Base-by-base conservation (phyloP, 2,888 invertebrate genomes). In the Agonopterix subpropinquella region DNA sequence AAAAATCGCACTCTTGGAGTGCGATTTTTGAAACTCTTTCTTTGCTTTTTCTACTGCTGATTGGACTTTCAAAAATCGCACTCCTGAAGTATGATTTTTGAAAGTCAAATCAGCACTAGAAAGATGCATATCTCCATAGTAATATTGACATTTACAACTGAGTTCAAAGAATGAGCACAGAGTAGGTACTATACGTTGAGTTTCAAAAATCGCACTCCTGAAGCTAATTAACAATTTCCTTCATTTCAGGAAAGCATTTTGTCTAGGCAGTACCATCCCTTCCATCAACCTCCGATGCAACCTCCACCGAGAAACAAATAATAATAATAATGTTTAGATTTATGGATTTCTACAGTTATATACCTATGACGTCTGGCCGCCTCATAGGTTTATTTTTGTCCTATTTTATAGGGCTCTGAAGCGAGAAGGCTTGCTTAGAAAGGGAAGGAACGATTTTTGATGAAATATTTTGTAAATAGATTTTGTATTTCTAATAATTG, bases 261-360 rank as follows among this genome's bases (percentile, higher is more conserved):
- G 48, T 73, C 85, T 2, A 66, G 83, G 41, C 85, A 82, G 63
- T 80, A 83, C 51, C 88, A 88, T 47, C 86, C 87, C 4, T 85
- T 84, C 71, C 88, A 88, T 53, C 85, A 86, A 53, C 88, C 88
- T 3, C 76, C 79, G 1, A 73, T 80, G 75, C 85, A 83, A 58
- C 76, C 77, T 47, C 77, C 79, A 13, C 66, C 74, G 43, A 68
- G 79, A 56, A 77, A 68, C 58, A 82, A 77, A 78, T 82, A 82
- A 60, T 52, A 49, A 54, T 48, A 50, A 50, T 53, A 55, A 52
- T 53, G 47, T 48, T 59, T 50, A n/a, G 50, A 48, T 52, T 5
- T 59, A 65, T 72, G 78, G 79, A 69, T 72, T 67, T 13, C 15
- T 37, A 53, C 62, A 48, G 52, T 50, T 58, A 65, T 70, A 55